Percentiles rank a stretch among this genome's conserved stretches.
Conservation (phyloP, 2,113 vertebrate species). For the Lamprotornis superbus region DNA sequence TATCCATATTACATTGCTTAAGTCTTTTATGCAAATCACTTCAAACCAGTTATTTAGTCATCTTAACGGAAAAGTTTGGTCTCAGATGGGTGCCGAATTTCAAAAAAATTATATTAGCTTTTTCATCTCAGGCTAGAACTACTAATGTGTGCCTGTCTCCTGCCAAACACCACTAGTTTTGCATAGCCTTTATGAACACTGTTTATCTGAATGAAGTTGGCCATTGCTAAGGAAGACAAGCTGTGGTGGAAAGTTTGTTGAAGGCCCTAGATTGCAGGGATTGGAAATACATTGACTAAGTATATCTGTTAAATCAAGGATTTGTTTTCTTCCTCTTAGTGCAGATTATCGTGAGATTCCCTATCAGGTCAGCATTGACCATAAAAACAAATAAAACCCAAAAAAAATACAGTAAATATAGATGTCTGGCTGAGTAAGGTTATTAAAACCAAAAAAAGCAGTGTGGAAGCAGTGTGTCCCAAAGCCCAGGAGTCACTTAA, state of each 20-base stretch:
- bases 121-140: neutral
- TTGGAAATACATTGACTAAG: neutral
- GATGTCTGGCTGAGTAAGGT: neutral
- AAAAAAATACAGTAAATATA: neutral
- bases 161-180: neutral
- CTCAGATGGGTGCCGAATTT: neutral
- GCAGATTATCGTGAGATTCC: neutral
- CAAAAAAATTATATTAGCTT: neutral
- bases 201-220: neutral
- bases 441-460: neutral
- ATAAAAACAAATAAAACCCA: neutral
- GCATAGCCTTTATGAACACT: neutral
- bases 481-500: neutral
- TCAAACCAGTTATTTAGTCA: slow-evolving; percentile 4
- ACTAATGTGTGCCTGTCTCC: neutral
- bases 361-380: neutral
- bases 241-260: neutral
- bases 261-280: neutral
- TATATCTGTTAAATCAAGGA: neutral
- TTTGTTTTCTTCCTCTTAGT: neutral
- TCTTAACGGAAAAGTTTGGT: slow-evolving; percentile 35
- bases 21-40: slow-evolving; percentile 37
- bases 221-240: neutral
- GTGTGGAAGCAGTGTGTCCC: neutral
- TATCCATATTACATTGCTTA: neutral